Evolutionary conservation across 2,888 invertebrate genomes (phyloP), one percentile per base, ranked within the genome.

Genomic region (Parnassius apollo): DNA sequence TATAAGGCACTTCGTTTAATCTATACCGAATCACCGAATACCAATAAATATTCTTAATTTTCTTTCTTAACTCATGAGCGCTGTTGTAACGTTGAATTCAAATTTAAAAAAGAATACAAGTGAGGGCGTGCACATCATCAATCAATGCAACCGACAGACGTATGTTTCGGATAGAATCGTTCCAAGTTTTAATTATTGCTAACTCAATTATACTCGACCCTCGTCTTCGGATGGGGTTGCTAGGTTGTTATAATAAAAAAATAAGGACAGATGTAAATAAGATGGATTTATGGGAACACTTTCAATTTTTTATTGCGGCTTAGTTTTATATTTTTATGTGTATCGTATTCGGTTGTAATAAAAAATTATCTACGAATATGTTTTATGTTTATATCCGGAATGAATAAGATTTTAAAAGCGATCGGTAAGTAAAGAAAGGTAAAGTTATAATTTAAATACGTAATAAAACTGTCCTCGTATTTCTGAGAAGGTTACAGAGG

Each of bases 151-250:
- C 52, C 25, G 60, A 50, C 58, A 59, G 56, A 60, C 60, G 57
- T 57, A 64, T 57, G 60, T 57, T 53, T 59, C 50, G 48, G 61
- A 69, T 68, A 67, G 64, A 72, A 68, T 69, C 68, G 68, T 67
- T 71, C 62, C 62, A 65, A 67, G 67, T 72, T 68, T 73, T 74
- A 74, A 74, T 73, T 74, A 73, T 69, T 72, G 68, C 68, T 74
- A 69, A 69, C 71, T 71, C 65, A 70, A 71, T 71, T 69, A 71
- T 59, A 63, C 55, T 46, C 46, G 63, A 63, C 63, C 63, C 63
- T 63, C 63, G 56, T 63, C 62, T 55, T 46, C 25, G 58, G 61
- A 56, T 55, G 57, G 63, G 63, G 63, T 56, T 59, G 63, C 63
- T 49, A 51, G 63, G 63, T 56, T 59, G 63, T 59, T 49, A 51